phyloP scores from a whole-genome alignment of 2,113 vertebrate genomes.

The Kryptolebias marmoratus region DNA sequence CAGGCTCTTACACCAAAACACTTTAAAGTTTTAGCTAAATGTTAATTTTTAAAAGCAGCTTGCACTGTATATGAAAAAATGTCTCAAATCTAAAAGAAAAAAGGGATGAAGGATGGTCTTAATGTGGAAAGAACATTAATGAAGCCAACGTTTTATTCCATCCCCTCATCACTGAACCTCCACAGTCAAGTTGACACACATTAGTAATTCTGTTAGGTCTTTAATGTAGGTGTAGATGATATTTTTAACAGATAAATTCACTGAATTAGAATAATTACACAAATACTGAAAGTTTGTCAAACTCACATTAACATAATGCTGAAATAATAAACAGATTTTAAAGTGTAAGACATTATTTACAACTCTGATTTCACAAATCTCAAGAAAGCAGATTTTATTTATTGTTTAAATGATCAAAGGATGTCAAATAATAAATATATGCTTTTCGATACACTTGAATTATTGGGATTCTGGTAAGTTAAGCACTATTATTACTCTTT shows the following conservation, averaged over 20 bases:
- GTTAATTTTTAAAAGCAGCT: too few species aligned
- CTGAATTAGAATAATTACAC: neutral
- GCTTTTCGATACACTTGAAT: slow-evolving; percentile 20
- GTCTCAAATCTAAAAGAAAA: too few species aligned
- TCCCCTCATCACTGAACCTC: neutral
- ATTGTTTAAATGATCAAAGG: neutral
- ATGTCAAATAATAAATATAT: neutral
- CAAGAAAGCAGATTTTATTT: neutral
- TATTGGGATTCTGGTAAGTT: slow-evolving; percentile 7
- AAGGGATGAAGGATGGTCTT: too few species aligned
- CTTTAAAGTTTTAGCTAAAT: too few species aligned
- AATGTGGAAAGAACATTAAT: too few species aligned
- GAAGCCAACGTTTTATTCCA: neutral
- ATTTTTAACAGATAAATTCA: neutral
- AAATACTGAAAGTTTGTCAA: neutral
- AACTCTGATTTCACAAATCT: neutral
- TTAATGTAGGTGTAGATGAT: neutral
- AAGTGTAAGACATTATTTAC: neutral
- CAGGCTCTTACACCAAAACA: too few species aligned
- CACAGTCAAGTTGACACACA: neutral
- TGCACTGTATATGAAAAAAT: too few species aligned
- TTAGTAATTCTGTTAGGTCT: neutral
- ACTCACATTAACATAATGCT: neutral
- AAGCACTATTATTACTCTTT: slow-evolving; percentile 7
- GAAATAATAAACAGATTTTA: neutral